Conservation (phyloP, 2,888 invertebrate genomes). For the Euplexia lucipara region DNA sequence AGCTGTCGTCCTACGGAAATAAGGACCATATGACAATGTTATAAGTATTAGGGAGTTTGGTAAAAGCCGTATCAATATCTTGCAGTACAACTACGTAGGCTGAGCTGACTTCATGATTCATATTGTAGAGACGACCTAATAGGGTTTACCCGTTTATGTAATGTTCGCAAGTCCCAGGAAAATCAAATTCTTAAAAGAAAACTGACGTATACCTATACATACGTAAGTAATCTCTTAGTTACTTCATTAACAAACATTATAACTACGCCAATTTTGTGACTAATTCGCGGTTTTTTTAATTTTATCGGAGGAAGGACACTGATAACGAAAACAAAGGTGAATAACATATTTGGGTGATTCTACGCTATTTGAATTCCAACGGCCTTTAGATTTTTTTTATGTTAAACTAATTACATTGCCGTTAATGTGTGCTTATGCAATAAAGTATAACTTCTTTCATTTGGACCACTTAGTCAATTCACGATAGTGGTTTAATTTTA, state of each 20-base stretch:
- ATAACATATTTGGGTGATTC: no score
- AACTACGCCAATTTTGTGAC: conserved; percentile 29
- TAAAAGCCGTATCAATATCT: neutral
- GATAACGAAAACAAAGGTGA: conserved; percentile 40
- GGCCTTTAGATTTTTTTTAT: no score
- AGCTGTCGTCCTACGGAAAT: neutral
- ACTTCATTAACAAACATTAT: conserved; percentile 13
- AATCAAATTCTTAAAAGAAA: neutral
- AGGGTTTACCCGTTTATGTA: neutral
- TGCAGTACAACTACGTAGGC: neutral
- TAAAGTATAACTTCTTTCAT: no score
- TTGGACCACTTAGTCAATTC: no score
- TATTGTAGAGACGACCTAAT: neutral
- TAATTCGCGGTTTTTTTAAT: conserved; percentile 19
- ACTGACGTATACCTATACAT: neutral
- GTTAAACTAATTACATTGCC: no score
- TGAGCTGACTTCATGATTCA: neutral
- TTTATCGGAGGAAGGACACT: conserved; percentile 35
- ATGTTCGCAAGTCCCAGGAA: neutral
- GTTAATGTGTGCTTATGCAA: no score
- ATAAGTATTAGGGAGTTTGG: neutral
- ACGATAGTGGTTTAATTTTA: no score
- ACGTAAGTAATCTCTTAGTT: conserved; percentile 4
- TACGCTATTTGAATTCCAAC: no score
- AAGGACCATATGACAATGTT: neutral